Evolutionary conservation across 2,888 invertebrate species (phyloP), one percentile per base, ranked within the genome.

Genomic region (Agriotes lineatus): DNA sequence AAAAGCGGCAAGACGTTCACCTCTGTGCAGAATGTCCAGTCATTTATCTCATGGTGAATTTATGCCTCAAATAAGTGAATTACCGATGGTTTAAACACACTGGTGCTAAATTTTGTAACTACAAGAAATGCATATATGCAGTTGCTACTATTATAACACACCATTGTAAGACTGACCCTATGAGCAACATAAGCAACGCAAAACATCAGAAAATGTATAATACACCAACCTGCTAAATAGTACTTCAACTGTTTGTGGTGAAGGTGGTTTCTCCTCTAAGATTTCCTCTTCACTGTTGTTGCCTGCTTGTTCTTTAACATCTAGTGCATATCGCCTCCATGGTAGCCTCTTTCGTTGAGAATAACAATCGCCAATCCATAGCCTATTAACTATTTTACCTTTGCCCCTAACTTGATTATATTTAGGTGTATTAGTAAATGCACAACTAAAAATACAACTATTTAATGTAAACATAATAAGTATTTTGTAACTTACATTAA

Each of bases 401-500:
- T 87, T 87, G 1, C 89, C 88, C 74, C 87, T 87, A 1, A 93
- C 92, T 83, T 92, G 89, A 57, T 89, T 88, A 81, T 93, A 93
- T 83, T 96, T 96, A 2, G 96, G 97, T 3, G 96, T 96, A 82
- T 94, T 94, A 3, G 89, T 85, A 84, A 96, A 96, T 9, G 96
- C 96, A 85, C 96, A 96, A 45, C 96, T 96, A 83, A 4, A 67
- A 70, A 50, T 69, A n/a, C 18, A 6, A 18, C 1, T 2, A 22
- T 2, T 44, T 44, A 10, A 6, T 25, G 45, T 35, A 30, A 54
- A 25, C 14, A 3, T 39, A 35, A 20, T 48, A 16, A 18, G n/a
- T 20, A 52, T 33, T 18, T 7, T 12, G 42, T 18, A 45, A 85
- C 90, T 87, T 85, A 96, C 94, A 97, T 88, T 72, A 97, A 89